Evolutionary conservation across 1,140 invertebrate species (phyloP), one percentile per base, ranked within the genome.

Genomic region (Macrostomum lignano): DNA sequence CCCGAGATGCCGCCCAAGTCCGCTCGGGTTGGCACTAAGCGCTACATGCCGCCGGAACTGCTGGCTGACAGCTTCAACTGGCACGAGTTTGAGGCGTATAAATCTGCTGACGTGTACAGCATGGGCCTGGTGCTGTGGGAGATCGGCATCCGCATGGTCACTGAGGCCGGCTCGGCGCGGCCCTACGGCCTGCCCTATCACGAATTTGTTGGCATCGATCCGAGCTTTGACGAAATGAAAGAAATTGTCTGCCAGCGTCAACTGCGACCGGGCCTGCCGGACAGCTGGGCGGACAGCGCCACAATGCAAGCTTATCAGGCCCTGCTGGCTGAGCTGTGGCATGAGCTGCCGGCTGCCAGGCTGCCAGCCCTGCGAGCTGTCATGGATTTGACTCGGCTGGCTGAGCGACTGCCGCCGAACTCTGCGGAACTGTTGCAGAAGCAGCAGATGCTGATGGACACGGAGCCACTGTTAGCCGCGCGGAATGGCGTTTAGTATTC

Each of bases 81-180:
- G 22, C 9, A n/a, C n/a, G n/a, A n/a, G n/a, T 86, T 91, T 59
- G 79, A 86, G 52, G 77, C 77, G 7, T 88, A 82, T 59, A 84
- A 84, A 60, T 63, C 76, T 37, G 79, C 78, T 3, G 84, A 93
- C 60, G 77, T 94, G 15, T 93, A 94, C 51, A 76, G 82, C 7
- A 68, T 88, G 42, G 81, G 79, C 7, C 59, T 94, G 32, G 79
- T 91, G 26, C 64, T 86, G 39, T 93, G 84, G 84, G 82, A 91
- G 59, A 73, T 88, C n/a, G n/a, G n/a, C n/a, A n/a, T n/a, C n/a
- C n/a, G n/a, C n/a, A n/a, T n/a, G n/a, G n/a, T n/a, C n/a, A n/a
- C n/a, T n/a, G n/a, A 6, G 13, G 5, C 3, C 5, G 26, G 7
- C 3, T 11, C 32, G 14, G 20, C 15, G 6, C 3, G 14, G 19